phyloP scores from a whole-genome alignment of 1,140 invertebrate species.

The Artemia franciscana region DNA sequence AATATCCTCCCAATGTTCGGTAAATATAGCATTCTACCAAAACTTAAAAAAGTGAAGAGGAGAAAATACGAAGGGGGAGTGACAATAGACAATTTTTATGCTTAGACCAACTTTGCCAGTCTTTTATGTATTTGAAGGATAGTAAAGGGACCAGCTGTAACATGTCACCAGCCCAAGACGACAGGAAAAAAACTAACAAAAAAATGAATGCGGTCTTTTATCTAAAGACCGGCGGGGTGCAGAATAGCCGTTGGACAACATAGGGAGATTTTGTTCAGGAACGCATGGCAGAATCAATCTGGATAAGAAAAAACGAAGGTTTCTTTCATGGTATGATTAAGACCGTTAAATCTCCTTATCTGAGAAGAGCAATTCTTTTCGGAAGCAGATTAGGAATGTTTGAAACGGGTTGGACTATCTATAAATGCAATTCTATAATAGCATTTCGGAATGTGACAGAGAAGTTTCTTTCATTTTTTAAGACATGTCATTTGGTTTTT shows the following conservation, averaged over 20 bases:
- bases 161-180: not conserved
- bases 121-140: not conserved
- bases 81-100: no score
- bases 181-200: not conserved
- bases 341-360: not conserved
- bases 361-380: not conserved
- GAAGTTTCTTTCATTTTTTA: no score
- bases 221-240: not conserved
- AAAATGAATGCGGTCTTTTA: not conserved
- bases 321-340: not conserved
- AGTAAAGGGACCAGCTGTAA: not conserved
- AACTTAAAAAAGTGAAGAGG: no score
- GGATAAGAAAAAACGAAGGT: not conserved
- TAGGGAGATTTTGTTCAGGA: not conserved
- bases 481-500: no score
- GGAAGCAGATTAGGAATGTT: not conserved
- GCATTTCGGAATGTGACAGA: no score
- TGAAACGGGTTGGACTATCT: no score
- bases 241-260: not conserved
- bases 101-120: not conserved
- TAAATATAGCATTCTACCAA: no score
- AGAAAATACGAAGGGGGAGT: no score
- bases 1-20: no score
- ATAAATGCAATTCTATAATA: no score
- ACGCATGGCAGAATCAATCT: not conserved